Evolutionary conservation across 2,888 invertebrate genomes (phyloP), one percentile per base, ranked within the genome.

Genomic region (Chrysolina haemoptera): DNA sequence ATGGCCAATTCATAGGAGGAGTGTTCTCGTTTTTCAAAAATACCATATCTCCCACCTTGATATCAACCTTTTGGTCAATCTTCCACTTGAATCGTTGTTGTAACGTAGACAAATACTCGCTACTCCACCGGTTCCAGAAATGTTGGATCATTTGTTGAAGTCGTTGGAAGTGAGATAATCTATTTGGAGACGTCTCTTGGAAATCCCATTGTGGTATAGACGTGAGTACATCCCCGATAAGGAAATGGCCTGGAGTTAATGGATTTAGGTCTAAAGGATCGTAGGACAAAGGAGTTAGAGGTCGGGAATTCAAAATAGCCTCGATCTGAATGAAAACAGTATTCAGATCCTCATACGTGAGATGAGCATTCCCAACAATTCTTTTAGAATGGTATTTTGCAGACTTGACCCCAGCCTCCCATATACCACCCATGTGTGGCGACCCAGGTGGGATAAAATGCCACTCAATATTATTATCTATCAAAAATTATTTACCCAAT

Each of bases 391-490:
- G n/a, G n/a, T n/a, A n/a, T n/a, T n/a, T n/a, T n/a, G n/a, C n/a
- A n/a, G n/a, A 41, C n/a, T 69, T 70, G 5, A 70, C 53, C 12
- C 43, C 70, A 16, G 70, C 64, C 66, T 70, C 70, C 70, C 70
- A 70, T 46, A 68, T 35, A 22, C 70, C 70, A 12, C 70, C 70
- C n/a, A 69, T 69, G 11, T 70, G 64, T 18, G 69, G 63, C 10
- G 67, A 66, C 6, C 16, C n/a, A 4, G 43, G 43, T 2, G 43
- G 2, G 1, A 43, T 43, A 43, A 43, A 9, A 43, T 43, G 43
- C 43, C 43, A 43, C 11, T 43, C 12, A 8, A 43, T 43, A 43
- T 43, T 43, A 43, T 43, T 43, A 43, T 43, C 43, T 12, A 43
- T 43, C 12, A 43, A 43, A 43, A 43, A 43, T 43, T 43, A 43